Percentiles rank a stretch among this genome's conserved stretches.
phyloP scores from a whole-genome alignment of 2,888 invertebrate genomes.

The Cosmorhoe ocellata region DNA sequence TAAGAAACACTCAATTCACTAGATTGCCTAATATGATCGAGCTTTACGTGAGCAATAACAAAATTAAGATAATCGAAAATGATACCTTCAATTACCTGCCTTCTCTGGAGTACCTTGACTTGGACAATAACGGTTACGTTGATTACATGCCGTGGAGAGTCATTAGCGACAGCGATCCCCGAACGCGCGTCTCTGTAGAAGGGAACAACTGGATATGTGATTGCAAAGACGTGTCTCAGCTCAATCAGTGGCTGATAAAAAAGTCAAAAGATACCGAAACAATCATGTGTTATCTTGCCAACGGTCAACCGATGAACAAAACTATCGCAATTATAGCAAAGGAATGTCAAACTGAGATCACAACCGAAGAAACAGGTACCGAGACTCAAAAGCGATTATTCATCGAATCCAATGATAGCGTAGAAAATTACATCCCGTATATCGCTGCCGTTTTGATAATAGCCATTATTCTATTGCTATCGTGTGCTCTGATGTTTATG shows the following conservation, averaged over 20 bases:
- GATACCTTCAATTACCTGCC: slow-evolving; percentile 89
- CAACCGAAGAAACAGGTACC: slow-evolving; percentile 84
- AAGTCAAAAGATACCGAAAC: slow-evolving; percentile 85
- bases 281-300: slow-evolving; percentile 85
- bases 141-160: slow-evolving; percentile 89
- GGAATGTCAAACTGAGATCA: slow-evolving; percentile 85
- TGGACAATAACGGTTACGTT: slow-evolving; percentile 90
- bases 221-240: slow-evolving; percentile 86
- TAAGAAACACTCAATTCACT: slow-evolving; percentile 91
- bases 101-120: slow-evolving; percentile 86
- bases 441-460: slow-evolving; percentile 87
- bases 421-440: slow-evolving; percentile 88
- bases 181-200: slow-evolving; percentile 87
- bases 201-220: slow-evolving; percentile 94
- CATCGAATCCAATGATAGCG: slow-evolving; percentile 85
- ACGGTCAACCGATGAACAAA: slow-evolving; percentile 75
- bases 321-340: slow-evolving; percentile 73
- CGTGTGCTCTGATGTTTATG: slow-evolving; percentile 86
- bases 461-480: slow-evolving; percentile 86
- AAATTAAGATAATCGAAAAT: slow-evolving; percentile 87
- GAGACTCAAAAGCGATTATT: slow-evolving; percentile 81
- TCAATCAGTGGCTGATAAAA: slow-evolving; percentile 87
- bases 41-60: slow-evolving; percentile 89
- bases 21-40: slow-evolving; percentile 88
- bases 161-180: slow-evolving; percentile 85